Conservation (phyloP, 1,140 invertebrate genomes). For the Drosophila arawakana region DNA sequence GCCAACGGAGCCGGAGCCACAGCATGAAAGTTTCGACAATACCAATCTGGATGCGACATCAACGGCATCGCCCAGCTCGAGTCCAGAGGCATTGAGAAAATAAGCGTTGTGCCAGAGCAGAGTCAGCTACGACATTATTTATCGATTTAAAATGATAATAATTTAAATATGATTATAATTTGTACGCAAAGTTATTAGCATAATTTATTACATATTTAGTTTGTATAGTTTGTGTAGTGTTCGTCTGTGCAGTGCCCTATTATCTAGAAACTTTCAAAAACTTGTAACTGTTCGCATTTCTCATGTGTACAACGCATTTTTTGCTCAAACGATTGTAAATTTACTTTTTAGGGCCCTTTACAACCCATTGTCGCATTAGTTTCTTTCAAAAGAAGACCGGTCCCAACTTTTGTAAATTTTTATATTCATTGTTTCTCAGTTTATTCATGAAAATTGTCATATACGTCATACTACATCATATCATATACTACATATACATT, state of each 20-base stretch:
- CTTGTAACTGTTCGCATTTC: constrained; percentile 35
- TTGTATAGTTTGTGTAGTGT: constrained; percentile 26
- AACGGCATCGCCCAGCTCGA: constrained; percentile 76
- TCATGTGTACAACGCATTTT: constrained; percentile 36
- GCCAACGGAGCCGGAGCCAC: constrained; percentile 58
- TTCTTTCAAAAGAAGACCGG: constrained; percentile 11
- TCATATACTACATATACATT: constrained; percentile 17
- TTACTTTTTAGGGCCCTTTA: constrained; percentile 32
- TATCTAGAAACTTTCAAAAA: background rate
- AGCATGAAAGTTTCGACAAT: constrained; percentile 76
- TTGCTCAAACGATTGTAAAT: constrained; percentile 64
- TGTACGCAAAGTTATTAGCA: constrained; percentile 16
- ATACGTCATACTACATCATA: background rate
- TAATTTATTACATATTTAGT: constrained; percentile 29
- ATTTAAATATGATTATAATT: constrained; percentile 24
- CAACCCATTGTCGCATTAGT: constrained; percentile 18
- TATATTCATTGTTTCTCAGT: constrained; percentile 12
- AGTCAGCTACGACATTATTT: constrained; percentile 13
- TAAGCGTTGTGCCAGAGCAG: constrained; percentile 38
- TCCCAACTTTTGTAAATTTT: constrained; percentile 62
- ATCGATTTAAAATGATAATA: constrained; percentile 26
- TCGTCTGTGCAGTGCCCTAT: constrained; percentile 11
- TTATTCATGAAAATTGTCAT: constrained; percentile 36
- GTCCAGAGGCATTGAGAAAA: constrained; percentile 64
- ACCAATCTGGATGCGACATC: constrained; percentile 69